Evolutionary conservation across 2,797 vertebrate genomes (phyloP).

Genomic region (Pseudochirops cupreus): DNA sequence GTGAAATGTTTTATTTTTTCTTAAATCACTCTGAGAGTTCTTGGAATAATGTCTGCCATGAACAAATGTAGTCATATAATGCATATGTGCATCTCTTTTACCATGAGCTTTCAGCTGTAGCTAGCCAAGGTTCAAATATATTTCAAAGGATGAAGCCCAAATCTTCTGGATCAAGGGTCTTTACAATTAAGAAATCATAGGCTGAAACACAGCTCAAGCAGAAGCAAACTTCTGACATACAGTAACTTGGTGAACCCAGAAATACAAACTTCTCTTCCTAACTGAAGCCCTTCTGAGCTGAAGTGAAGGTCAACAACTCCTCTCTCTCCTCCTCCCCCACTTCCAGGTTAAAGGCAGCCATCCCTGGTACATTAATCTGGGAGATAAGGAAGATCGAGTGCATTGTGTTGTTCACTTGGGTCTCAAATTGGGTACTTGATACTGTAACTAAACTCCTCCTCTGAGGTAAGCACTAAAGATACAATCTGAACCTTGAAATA

Average conservation of each 20-base stretch:
- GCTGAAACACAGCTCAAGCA: neutral
- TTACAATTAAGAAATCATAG: neutral
- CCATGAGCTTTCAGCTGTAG: neutral
- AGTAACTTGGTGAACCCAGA: neutral
- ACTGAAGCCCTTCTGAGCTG: neutral
- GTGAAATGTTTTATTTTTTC: neutral
- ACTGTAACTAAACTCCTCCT: slow-evolving; percentile 64
- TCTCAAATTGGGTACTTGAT: slow-evolving; percentile 26
- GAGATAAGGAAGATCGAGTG: slow-evolving; percentile 29
- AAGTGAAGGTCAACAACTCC: neutral
- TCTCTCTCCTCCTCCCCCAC: neutral
- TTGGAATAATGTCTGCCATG: neutral
- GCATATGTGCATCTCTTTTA: neutral
- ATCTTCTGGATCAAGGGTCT: neutral
- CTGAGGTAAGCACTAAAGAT: slow-evolving; percentile 50
- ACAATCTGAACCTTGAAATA: slow-evolving; percentile 36
- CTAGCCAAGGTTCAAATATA: neutral
- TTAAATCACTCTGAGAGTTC: neutral
- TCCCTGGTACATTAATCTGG: neutral
- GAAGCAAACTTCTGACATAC: neutral
- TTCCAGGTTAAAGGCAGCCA: slow-evolving; percentile 27
- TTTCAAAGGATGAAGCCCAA: neutral
- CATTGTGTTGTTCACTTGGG: slow-evolving; percentile 61
- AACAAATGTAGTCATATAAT: neutral
- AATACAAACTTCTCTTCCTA: neutral